A percentile compares a stretch with the other conserved stretches of the same genome.
Conservation (phyloP, 2,113 vertebrate species). For the Corapipo altera region DNA sequence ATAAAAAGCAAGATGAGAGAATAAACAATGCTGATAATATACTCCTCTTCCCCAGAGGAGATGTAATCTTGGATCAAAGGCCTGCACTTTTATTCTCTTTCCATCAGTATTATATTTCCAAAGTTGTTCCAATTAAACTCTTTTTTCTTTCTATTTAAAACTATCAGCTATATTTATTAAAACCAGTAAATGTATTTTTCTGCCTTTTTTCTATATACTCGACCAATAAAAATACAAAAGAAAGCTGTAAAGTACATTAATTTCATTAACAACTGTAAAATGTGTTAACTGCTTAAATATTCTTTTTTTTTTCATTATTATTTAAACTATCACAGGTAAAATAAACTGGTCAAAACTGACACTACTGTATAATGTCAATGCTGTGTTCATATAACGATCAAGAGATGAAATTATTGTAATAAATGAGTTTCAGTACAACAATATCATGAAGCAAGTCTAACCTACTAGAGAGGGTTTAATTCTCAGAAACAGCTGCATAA, state of each 20-base stretch:
- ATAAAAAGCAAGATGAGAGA: neutral
- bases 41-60: neutral
- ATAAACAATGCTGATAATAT: constrained; percentile 2
- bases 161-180: neutral
- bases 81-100: neutral
- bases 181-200: neutral
- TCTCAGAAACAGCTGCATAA: constrained; percentile 38
- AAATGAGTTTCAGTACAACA: neutral
- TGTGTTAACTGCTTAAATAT: neutral
- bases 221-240: neutral
- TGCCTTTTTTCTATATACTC: neutral
- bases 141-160: neutral
- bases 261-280: neutral
- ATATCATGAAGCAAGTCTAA: neutral
- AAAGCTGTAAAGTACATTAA: neutral
- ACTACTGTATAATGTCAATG: neutral
- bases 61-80: neutral
- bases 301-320: neutral
- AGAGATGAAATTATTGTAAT: neutral
- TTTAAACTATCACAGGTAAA: neutral
- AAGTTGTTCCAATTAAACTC: neutral
- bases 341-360: neutral
- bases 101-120: neutral
- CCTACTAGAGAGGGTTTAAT: neutral
- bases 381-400: neutral